These are phyloP conservation scores for Conger conger DNA, from an alignment of 2,113 vertebrate genomes.

Conservation along the genomic window DNA sequence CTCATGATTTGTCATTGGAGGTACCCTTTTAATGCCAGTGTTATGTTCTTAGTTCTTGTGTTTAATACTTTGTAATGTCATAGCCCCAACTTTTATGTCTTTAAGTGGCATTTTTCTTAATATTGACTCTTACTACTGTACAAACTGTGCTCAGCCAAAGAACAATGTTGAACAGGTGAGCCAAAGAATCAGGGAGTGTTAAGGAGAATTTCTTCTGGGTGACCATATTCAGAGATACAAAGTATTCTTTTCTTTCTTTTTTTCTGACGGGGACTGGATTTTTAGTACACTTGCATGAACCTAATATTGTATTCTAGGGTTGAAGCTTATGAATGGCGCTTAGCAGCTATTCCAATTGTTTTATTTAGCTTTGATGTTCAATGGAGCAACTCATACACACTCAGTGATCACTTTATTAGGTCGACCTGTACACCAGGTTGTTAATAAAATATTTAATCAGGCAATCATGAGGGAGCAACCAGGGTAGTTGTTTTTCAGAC, in stretches of 20 bases:
- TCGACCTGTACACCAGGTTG: no score
- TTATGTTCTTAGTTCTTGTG: constrained; percentile 51
- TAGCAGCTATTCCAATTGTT: not conserved
- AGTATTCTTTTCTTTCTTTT: not conserved
- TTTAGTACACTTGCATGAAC: not conserved
- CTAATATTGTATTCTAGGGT: not conserved
- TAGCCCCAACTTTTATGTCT: constrained; percentile 38
- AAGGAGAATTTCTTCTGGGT: not conserved
- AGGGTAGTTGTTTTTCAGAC: no score
- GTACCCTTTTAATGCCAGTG: constrained; percentile 39
- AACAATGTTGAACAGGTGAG: constrained; percentile 32
- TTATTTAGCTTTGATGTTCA: not conserved
- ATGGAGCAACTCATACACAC: not conserved
- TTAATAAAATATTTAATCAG: no score
- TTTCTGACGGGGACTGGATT: not conserved
- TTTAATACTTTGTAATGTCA: constrained; percentile 48
- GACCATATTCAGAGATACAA: not conserved
- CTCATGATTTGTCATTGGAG: no score
- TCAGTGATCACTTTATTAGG: no score
- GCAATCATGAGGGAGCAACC: no score
- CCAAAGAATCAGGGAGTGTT: constrained; percentile 11
- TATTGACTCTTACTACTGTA: constrained; percentile 36
- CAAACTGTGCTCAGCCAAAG: constrained; percentile 40
- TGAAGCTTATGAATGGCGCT: not conserved
- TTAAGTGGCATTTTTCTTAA: constrained; percentile 33